Evolutionary conservation across 2,888 invertebrate genomes (phyloP).

Genomic region (Xestia sexstrigata): DNA sequence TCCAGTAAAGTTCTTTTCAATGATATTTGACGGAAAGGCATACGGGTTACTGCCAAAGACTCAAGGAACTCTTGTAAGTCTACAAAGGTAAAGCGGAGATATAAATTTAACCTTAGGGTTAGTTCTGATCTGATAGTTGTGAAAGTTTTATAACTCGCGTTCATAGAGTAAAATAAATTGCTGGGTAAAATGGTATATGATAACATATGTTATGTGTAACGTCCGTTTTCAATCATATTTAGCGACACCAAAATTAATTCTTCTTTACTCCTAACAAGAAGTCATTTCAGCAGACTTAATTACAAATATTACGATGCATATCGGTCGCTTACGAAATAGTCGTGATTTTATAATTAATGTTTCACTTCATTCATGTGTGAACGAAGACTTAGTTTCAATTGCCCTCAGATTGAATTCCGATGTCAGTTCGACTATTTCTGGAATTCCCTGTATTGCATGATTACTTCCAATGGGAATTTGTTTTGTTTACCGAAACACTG

Average conservation of each 20-base stretch:
- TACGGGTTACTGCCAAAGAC: conserved; percentile 8
- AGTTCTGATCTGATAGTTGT: conserved; percentile 5
- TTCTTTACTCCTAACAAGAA: no score
- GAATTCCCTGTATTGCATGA: conserved; percentile 19
- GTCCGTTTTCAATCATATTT: background rate
- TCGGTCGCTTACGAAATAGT: background rate
- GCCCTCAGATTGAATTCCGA: conserved; percentile 12
- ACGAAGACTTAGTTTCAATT: conserved; percentile 13
- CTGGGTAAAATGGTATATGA: no score
- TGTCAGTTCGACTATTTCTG: conserved; percentile 10
- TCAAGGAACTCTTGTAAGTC: background rate
- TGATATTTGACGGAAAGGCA: conserved; percentile 5
- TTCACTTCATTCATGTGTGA: background rate
- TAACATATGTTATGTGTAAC: no score
- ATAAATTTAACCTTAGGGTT: background rate
- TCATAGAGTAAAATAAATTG: background rate
- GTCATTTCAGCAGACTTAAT: background rate
- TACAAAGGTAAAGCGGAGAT: conserved; percentile 1
- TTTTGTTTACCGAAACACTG: conserved; percentile 4
- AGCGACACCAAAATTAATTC: background rate
- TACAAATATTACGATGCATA: background rate
- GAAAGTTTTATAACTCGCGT: background rate
- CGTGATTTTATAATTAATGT: background rate
- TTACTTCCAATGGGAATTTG: conserved; percentile 14
- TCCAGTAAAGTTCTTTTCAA: background rate